Evolutionary conservation across 1,140 invertebrate species (phyloP), one percentile per base, ranked within the genome.

Genomic region (Drosophila tani): DNA sequence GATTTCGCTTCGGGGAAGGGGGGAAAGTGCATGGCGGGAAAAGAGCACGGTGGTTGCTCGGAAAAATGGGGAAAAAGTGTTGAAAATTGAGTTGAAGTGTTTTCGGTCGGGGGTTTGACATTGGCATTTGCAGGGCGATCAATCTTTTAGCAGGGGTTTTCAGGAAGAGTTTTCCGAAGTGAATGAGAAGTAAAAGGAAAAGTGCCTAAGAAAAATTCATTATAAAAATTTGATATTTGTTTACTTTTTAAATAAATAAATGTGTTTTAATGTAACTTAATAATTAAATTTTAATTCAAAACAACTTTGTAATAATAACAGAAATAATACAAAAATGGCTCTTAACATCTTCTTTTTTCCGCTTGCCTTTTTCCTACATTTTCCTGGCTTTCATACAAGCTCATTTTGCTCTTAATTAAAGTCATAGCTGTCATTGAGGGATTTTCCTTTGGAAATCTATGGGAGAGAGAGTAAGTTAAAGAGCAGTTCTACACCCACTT

Each of bases 51-150:
- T 70, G 78, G 63, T 68, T 64, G 62, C 38, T 50, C 41, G 14
- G 32, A 15, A 45, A 45, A 55, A 17, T 38, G 9, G 38, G 24
- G 63, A 12, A 67, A 79, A 83, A 66, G 71, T 78, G 82, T 81
- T 75, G 68, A 85, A 85, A 78, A 79, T 67, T 53, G 65, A 79
- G 64, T 77, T 68, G 64, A 71, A 82, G 69, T 85, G 82, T 53
- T 53, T 59, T 32, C 32, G 43, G 58, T 59, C 40, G 68, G 50
- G 38, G 8, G 38, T 66, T 57, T 86, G 79, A 79, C 82, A 86
- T 85, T 85, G 82, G 79, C 79, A 75, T 70, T 85, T 75, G 50
- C 65, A 60, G 38, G 24, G 64, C 57, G 43, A 58, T 70, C 75
- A 50, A 58, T 73, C 35, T 59, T 71, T 71, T 35, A 50, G 69